Percentiles rank a stretch among this genome's conserved stretches.
phyloP scores from a whole-genome alignment of 2,888 invertebrate species.

The Notodonta dromedarius region DNA sequence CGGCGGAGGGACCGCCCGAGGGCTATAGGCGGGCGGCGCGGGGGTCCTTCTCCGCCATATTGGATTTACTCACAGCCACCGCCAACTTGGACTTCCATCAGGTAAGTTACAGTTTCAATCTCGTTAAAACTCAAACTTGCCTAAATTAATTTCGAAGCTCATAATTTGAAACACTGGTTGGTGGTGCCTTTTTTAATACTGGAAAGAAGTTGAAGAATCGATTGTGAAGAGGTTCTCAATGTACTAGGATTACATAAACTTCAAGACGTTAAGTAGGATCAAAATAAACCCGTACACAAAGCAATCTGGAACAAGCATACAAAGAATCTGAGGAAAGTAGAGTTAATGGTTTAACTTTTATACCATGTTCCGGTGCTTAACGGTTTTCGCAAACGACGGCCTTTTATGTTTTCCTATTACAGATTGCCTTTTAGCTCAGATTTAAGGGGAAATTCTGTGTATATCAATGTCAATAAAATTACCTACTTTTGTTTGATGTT shows the following conservation, averaged over 20 bases:
- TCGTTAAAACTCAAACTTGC: background rate
- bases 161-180: too few species aligned
- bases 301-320: constrained; percentile 9
- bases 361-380: constrained; percentile 10
- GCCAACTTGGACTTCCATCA: constrained; percentile 87
- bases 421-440: constrained; percentile 12
- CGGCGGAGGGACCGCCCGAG: constrained; percentile 88
- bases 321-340: constrained; percentile 14
- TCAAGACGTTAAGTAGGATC: background rate
- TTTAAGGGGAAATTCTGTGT: background rate
- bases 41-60: constrained; percentile 92
- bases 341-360: constrained; percentile 23
- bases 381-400: constrained; percentile 4
- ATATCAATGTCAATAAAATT: constrained; percentile 3
- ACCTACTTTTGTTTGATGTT: background rate
- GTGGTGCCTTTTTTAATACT: too few species aligned
- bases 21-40: constrained; percentile 91
- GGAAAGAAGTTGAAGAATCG: too few species aligned
- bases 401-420: constrained; percentile 15
- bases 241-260: constrained; percentile 17
- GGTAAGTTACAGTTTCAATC: constrained; percentile 62
- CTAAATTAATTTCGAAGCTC: too few species aligned
- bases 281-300: background rate
- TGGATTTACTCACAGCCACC: constrained; percentile 92
- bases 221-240: too few species aligned